phyloP scores from a whole-genome alignment of 2,888 invertebrate species.

The Dioctria linearis region DNA sequence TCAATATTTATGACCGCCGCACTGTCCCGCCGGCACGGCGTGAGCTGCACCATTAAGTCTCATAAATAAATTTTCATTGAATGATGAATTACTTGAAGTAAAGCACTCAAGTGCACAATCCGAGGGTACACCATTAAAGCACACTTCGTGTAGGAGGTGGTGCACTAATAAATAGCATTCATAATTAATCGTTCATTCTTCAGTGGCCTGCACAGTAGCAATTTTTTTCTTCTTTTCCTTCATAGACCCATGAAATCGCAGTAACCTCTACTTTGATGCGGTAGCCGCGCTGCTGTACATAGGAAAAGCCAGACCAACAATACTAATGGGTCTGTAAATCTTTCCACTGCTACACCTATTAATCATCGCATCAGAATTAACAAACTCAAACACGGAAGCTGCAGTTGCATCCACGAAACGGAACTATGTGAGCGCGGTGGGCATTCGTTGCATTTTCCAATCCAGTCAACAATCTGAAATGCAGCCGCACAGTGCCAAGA shows the following conservation, averaged over 20 bases:
- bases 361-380: constrained; percentile 54
- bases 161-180: constrained; percentile 31
- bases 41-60: too few species aligned
- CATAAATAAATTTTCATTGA: too few species aligned
- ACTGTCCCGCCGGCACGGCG: too few species aligned
- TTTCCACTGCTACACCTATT: constrained; percentile 51
- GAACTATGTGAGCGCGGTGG: background rate
- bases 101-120: constrained; percentile 4
- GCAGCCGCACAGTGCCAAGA: constrained; percentile 7
- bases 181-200: constrained; percentile 39
- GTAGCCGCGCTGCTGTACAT: background rate
- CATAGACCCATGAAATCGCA: background rate
- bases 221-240: background rate
- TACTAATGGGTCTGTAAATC: constrained; percentile 53
- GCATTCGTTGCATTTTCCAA: constrained; percentile 46
- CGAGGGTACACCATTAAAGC: constrained; percentile 25
- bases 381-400: constrained; percentile 54
- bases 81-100: too few species aligned
- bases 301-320: constrained; percentile 13
- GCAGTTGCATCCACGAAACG: constrained; percentile 40
- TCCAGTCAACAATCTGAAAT: constrained; percentile 41
- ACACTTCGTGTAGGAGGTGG: constrained; percentile 36
- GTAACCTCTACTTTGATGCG: background rate
- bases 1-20: too few species aligned
- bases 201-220: constrained; percentile 37